Base-by-base conservation (phyloP, 2,888 invertebrate species). In the Andrena minutula region DNA sequence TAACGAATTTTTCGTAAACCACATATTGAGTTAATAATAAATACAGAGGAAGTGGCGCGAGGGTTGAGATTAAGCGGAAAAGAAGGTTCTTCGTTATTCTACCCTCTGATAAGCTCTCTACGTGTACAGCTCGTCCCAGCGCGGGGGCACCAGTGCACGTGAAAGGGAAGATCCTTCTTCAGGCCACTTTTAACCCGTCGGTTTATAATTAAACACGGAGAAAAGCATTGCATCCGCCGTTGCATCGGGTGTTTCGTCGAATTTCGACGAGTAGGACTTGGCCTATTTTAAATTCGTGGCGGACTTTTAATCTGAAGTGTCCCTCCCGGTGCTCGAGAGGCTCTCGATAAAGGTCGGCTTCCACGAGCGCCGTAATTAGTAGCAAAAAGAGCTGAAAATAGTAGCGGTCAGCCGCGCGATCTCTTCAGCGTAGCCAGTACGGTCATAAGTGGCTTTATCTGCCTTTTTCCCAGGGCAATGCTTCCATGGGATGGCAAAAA, bases 351-450 rank as follows among this genome's bases (percentile, higher is more conserved):
- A 71, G 51, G 70, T 68, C 60, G 66, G 23, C 53, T 49, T 72
- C 77, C 60, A 69, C 76, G 64, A 74, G 75, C 58, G 71, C 53
- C 53, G 61, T 71, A 82, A 89, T 89, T 88, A 87, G 81, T 74
- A 76, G 60, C 69, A 75, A 87, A 87, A 88, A 61, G 68, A 23
- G 23, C 72, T 79, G 82, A 73, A 87, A 84, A 87, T 87, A 86
- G 82, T 47, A 70, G 16, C 75, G 78, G 72, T 82, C 70, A 66
- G 65, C 69, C 2, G 66, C n/a, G 60, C 75, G 69, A 74, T 53
- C n/a, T 32, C 66, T 35, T 23, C 20, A 58, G 26, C 49, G 32
- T 28, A 53, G 32, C 49, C 30, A 20, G 35, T 41, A 30, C 35
- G 23, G 1, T 5, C 58, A 7, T 74, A 74, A 72, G 72, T 78